Conservation (phyloP, 2,113 vertebrate species). For the Baryphthengus martii region DNA sequence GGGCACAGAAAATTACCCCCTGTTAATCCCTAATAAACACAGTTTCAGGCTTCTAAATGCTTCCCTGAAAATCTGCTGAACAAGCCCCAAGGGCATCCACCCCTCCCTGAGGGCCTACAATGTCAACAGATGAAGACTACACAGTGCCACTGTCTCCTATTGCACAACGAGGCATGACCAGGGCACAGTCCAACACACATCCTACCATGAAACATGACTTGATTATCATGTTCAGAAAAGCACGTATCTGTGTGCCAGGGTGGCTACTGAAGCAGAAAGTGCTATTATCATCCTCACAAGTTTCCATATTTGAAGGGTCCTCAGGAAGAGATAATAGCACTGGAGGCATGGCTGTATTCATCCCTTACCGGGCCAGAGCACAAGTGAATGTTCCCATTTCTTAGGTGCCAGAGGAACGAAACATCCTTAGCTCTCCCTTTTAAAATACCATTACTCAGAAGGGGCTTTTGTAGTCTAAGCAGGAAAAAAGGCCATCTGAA, state of each 20-base stretch:
- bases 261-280: neutral
- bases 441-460: neutral
- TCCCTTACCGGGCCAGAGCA: neutral
- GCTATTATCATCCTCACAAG: neutral
- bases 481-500: neutral
- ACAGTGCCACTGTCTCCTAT: neutral
- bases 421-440: neutral
- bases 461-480: neutral
- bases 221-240: neutral
- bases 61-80: neutral
- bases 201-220: neutral
- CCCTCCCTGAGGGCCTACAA: neutral
- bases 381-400: neutral
- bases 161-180: neutral
- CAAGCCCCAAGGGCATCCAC: neutral
- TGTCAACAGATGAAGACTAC: neutral
- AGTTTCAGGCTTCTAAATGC: neutral
- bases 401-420: neutral
- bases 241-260: neutral
- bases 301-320: neutral
- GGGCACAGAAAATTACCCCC: neutral
- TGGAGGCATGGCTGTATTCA: neutral
- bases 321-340: neutral
- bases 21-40: neutral
- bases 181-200: neutral